Base-by-base conservation (phyloP, 2,888 invertebrate genomes). In the Argyresthia goedartella region DNA sequence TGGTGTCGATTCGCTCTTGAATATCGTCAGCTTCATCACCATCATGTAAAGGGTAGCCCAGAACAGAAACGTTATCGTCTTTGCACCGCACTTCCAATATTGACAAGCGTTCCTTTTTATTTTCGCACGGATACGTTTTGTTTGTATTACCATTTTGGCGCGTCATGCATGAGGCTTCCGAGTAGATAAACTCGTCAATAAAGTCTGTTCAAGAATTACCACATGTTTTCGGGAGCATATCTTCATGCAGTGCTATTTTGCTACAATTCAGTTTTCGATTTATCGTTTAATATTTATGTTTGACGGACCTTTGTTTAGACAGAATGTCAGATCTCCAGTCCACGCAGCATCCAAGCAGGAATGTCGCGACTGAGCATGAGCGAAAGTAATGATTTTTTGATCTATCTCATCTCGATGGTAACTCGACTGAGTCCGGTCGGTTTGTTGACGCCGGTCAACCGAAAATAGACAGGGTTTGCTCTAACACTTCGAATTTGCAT, bases 11-110 rank as follows among this genome's bases (percentile, higher is more conserved):
- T 61, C 75, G 72, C 71, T 79, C 63, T 85, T 86, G 75, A 87
- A 84, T 62, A 87, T 68, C 4, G 87, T 86, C 72, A 86, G 69
- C 66, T 76, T 86, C 84, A 87, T 81, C 53, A 82, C 84, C 42
- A 81, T 60, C 69, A 87, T 70, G 55, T 87, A 87, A 6, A 86
- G 62, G 8, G 76, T 69, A 41, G 81, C 84, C 86, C 87, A 87
- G 58, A 87, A 81, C 53, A 87, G 58, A 60, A 87, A 85, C 11
- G 86, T 84, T 36, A 68, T 65, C 2, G 84, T 84, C 62, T 87
- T 87, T 54, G 78, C 85, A 53, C 81, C 76, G 63, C 87, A 87
- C 65, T 77, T 72, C 60, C 85, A 62, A 64, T 77, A 82, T 44
- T 79, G 70, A 56, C 67, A 73, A 10, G 69, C 70, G 59, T 76